These are phyloP conservation scores for Philypnodon macrostomus DNA, from an alignment of 2,797 vertebrate species.

Conservation along the genomic window DNA sequence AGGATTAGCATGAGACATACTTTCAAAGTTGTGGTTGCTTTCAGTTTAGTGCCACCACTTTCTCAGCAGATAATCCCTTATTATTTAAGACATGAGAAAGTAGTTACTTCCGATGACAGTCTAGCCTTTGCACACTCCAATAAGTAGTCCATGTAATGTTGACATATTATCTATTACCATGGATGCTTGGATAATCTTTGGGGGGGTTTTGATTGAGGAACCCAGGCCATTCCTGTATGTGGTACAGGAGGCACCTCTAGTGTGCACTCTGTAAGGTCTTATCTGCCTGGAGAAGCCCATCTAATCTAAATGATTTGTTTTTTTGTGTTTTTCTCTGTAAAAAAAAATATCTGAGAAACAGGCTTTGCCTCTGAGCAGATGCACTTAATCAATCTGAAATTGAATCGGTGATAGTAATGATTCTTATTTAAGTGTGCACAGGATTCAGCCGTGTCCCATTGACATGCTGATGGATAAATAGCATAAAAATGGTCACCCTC, in stretches of 20 bases:
- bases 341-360: slow-evolving; percentile 48
- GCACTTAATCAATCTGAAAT: slow-evolving; percentile 63
- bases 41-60: background rate
- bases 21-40: slow-evolving; percentile 6
- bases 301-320: slow-evolving; percentile 7
- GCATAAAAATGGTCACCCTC: slow-evolving; percentile 64
- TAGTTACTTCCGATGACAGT: no score
- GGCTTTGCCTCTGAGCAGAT: slow-evolving; percentile 41
- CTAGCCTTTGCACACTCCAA: no score
- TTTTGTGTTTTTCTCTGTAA: slow-evolving; percentile 22
- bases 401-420: slow-evolving; percentile 55
- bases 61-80: background rate
- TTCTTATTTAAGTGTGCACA: slow-evolving; percentile 68
- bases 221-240: no score
- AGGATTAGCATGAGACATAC: background rate
- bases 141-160: no score
- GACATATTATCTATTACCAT: no score
- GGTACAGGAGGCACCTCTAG: no score
- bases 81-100: background rate
- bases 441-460: slow-evolving; percentile 73
- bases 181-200: no score
- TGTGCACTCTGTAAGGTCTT: no score
- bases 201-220: no score
- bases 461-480: slow-evolving; percentile 85
- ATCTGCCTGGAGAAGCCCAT: background rate